Evolutionary conservation across 2,113 vertebrate genomes (phyloP), one percentile per base, ranked within the genome.

Genomic region (Antigone vipio): DNA sequence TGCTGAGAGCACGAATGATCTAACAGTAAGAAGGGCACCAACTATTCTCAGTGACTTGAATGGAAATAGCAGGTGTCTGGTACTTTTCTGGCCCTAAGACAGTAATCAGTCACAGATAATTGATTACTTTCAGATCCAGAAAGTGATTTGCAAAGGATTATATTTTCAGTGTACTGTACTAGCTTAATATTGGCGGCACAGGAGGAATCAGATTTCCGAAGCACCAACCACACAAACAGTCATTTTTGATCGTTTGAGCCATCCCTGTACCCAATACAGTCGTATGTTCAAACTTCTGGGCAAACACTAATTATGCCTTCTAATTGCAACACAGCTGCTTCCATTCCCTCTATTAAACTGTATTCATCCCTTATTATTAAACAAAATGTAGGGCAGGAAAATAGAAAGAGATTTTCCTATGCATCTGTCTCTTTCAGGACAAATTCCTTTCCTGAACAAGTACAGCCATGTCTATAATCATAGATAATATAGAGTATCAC

Each of bases 61-160:
- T 95, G 58, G 91, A 89, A 95, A 93, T 94, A 95, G 86, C 95
- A 96, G 89, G 84, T 95, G 95, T 95, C 81, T 82, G 87, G 45
- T 95, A 76, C 49, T 69, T 95, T 91, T 91, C 80, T 93, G 91
- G 66, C 74, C 67, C 38, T 58, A 63, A 82, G 77, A 92, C 82
- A 93, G 75, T 79, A 96, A 95, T 97, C 97, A 93, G 91, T 89
- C 91, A 94, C 77, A 94, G 89, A 91, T 93, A 97, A 97, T 85
- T 96, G 86, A 93, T 96, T 93, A 85, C 69, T 87, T 96, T 96
- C 84, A 95, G 66, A 92, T 77, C 66, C 92, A 95, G 86, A 93
- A 95, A 91, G 58, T 62, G 81, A 95, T 95, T 97, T 96, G 60
- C 77, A 95, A 69, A 45, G 34, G 93, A 89, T 94, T 96, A 67